Base-by-base conservation (phyloP, 2,888 invertebrate species). In the Agrotis ipsilon region DNA sequence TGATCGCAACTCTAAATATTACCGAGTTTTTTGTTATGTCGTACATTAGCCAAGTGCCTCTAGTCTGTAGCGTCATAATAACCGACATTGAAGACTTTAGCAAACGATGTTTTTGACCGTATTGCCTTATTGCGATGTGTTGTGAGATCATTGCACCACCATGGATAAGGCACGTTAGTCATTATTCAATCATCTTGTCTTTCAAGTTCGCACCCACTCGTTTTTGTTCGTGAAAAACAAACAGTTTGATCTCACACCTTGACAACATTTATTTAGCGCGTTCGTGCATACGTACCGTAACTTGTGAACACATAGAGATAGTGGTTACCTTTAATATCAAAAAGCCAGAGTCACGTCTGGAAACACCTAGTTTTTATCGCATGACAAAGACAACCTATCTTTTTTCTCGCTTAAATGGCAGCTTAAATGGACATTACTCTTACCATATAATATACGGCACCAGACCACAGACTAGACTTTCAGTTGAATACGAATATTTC, bases 141-240 rank as follows among this genome's bases (percentile, higher is more conserved):
- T 70, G 69, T 88, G 87, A 88, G 90, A 91, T 92, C 88, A 90
- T 92, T 92, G 89, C 91, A 90, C 89, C 88, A 88, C 76, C 82
- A 86, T 89, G 87, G 62, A 83, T 88, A 86, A 88, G 90, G 86
- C 81, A 85, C 84, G 88, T 90, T 91, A 91, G 88, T 90, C 91
- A 92, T 83, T 75, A 80, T 82, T 78, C 88, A 87, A 86, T 83
- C 81, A 86, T 85, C 72, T 75, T 62, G 75, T 73, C 80, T 75
- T 81, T 81, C 87, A 87, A 88, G 85, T 87, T 90, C 87, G 87
- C 90, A 88, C 90, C 88, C 87, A 90, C 89, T 84, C 84, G 78
- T 83, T 81, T 82, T 72, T 65, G 77, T 80, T 80, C 68, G 82
- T 83, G 76, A 81, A 86, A 87, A 86, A 88, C 88, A 89, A 90